Conservation (phyloP, 1,140 invertebrate genomes). For the Elymnias hypermnestra region DNA sequence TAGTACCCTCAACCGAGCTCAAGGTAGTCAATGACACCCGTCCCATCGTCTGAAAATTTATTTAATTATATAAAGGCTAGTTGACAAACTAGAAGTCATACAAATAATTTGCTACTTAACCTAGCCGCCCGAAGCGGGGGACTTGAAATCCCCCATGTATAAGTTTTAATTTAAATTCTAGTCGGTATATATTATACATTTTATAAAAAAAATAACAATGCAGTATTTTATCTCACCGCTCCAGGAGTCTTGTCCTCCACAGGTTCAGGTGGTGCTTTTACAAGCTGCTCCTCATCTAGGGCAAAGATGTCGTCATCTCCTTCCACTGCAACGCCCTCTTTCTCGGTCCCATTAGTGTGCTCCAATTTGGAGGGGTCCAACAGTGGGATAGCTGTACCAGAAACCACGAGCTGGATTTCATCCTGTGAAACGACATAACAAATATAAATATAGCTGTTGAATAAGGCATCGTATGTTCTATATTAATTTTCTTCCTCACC, state of each 20-base stretch:
- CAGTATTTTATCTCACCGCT: conserved; percentile 26
- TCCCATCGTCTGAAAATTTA: background rate
- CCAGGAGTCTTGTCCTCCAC: conserved; percentile 42
- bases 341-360: conserved; percentile 19
- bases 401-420: conserved; percentile 88
- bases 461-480: too few relatives aligned
- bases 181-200: too few relatives aligned
- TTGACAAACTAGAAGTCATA: too few relatives aligned
- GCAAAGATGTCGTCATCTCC: conserved; percentile 59
- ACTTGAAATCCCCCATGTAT: too few relatives aligned
- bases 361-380: conserved; percentile 37
- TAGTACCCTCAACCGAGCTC: conserved; percentile 16
- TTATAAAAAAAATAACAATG: too few relatives aligned
- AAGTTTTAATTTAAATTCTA: too few relatives aligned
- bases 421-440: conserved; percentile 79
- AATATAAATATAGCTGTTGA: too few relatives aligned
- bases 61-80: too few relatives aligned
- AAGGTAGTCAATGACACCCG: conserved; percentile 7
- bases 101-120: too few relatives aligned
- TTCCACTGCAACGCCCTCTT: conserved; percentile 20
- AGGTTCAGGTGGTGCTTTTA: conserved; percentile 22
- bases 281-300: conserved; percentile 55
- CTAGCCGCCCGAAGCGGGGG: too few relatives aligned
- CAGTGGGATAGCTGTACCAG: conserved; percentile 46
- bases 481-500: too few relatives aligned